Conservation (phyloP, 1,140 invertebrate genomes). For the Araneus ventricosus region DNA sequence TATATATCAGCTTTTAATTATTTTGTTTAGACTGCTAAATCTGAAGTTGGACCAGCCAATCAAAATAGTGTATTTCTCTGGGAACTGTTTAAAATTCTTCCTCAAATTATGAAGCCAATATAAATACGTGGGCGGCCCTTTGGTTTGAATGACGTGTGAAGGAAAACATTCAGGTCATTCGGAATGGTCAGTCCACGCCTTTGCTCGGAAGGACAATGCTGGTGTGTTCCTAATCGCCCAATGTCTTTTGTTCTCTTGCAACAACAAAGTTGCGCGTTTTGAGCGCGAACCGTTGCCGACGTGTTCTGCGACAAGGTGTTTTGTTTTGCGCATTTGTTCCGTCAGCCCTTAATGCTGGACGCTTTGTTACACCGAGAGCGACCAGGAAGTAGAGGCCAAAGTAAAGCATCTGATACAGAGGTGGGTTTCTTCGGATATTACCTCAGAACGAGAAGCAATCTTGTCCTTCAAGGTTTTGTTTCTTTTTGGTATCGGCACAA, state of each 20-base stretch:
- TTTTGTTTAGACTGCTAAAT: no score
- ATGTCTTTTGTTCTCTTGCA: conserved; percentile 2
- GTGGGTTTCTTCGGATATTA: not conserved
- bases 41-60: not conserved
- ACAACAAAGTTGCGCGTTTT: conserved; percentile 35
- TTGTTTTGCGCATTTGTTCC: not conserved
- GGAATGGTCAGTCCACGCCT: conserved; percentile 57
- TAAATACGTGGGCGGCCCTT: not conserved
- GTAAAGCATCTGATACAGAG: not conserved
- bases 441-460: no score
- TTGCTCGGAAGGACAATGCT: conserved; percentile 47
- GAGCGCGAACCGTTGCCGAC: not conserved
- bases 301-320: conserved; percentile 9
- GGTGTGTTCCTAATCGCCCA: conserved; percentile 40
- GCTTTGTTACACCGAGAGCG: not conserved
- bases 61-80: not conserved
- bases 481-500: not conserved
- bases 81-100: not conserved
- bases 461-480: not conserved
- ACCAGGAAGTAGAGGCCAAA: not conserved
- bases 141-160: not conserved
- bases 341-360: not conserved
- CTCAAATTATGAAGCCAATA: not conserved
- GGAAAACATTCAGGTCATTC: conserved; percentile 50
- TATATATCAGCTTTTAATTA: no score